Base-by-base conservation (phyloP, 2,888 invertebrate species). In the Noctuana brunneofusca region DNA sequence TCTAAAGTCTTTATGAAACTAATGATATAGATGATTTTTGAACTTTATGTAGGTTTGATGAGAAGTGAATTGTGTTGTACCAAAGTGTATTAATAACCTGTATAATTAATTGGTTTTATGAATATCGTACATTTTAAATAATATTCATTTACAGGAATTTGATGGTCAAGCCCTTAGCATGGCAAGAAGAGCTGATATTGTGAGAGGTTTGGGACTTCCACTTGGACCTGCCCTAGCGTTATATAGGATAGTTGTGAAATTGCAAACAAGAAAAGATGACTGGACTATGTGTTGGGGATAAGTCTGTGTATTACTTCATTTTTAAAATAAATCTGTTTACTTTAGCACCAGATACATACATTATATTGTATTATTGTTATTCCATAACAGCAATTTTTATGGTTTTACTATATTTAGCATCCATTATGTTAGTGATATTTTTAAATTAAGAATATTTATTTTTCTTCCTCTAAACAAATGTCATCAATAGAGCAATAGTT, bases 181-280 rank as follows among this genome's bases (percentile, higher is more conserved):
- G 73, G 94, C 98, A 82, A 95, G 95, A 73, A 93, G 98, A 68
- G 93, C 94, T 41, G 98, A 98, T 79, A 96, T 98, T 22, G 92
- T 98, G 2, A 94, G 93, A 64, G 96, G 96, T 35, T 90, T 98
- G 65, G 95, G 95, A 43, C 88, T 98, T 18, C 96, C 96, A 66
- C 89, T 98, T 12, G 98, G 98, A 0, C 97, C 97, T 49, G 97
- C 97, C 3, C 91, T 98, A 50, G 96, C 97, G 74, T 93, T 97
- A 43, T 97, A 96, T 75, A 93, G 95, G 58, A 94, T 96, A 63
- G 95, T 98, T 64, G 93, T 96, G 22, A 95, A 95, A 79, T 91
- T 98, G 65, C 98, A 98, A 87, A 94, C 95, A 8, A 92, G 96
- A 71, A 93, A 94, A 73, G 95, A 95, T 78, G 96, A 96, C 79